These are phyloP conservation scores for Mesembrinibis cayennensis DNA, from an alignment of 2,113 vertebrate species.

Conservation along the genomic window DNA sequence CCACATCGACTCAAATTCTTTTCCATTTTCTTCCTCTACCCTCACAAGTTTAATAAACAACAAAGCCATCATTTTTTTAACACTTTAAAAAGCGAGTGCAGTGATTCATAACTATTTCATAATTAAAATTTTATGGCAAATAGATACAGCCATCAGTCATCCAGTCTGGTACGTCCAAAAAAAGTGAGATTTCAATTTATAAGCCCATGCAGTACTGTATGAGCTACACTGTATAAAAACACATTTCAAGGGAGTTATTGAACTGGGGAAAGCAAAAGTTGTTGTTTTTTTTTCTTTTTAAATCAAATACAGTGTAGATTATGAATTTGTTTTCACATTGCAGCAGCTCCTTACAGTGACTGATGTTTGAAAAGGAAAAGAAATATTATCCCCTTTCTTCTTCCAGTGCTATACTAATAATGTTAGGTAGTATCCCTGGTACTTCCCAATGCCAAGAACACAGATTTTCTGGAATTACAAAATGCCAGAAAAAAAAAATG, in stretches of 20 bases:
- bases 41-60: not conserved
- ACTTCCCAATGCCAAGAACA: conserved; percentile 10
- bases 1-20: not conserved
- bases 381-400: conserved; percentile 27
- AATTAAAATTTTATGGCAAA: conserved; percentile 43
- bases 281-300: not conserved
- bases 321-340: not conserved
- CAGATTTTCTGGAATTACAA: conserved; percentile 41
- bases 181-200: not conserved
- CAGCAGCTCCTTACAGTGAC: not conserved
- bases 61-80: not conserved
- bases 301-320: not conserved
- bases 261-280: conserved; percentile 3
- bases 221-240: not conserved
- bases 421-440: not conserved
- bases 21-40: not conserved
- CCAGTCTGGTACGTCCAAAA: not conserved
- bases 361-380: conserved; percentile 16
- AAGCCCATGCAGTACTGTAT: not conserved
- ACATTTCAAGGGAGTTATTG: conserved; percentile 14
- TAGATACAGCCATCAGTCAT: conserved; percentile 12
- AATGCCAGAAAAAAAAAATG: not conserved
- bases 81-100: not conserved
- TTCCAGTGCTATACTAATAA: not conserved
- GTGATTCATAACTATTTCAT: not conserved